A percentile compares a stretch with the other conserved stretches of the same genome.
Conservation (phyloP, 2,888 invertebrate genomes). For the Acleris sparsana region DNA sequence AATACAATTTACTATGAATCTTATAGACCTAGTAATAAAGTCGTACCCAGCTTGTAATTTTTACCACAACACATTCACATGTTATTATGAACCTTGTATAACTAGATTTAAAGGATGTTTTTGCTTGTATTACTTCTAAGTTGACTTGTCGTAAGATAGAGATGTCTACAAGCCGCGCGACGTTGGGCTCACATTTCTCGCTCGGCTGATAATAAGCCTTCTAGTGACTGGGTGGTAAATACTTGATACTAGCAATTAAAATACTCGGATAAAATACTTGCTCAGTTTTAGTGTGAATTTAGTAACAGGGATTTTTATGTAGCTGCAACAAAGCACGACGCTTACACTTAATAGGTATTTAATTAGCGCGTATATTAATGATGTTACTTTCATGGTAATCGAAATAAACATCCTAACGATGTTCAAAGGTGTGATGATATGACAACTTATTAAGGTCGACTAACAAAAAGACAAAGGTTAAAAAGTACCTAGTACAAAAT, state of each 20-base stretch:
- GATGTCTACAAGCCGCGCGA: conserved; percentile 14
- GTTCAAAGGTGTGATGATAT: no score
- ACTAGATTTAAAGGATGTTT: background rate
- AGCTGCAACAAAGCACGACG: no score
- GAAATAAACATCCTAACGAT: no score
- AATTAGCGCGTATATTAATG: no score
- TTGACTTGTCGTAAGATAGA: background rate
- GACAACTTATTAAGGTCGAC: no score
- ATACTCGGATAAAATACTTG: background rate
- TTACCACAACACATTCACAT: background rate
- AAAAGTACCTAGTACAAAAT: no score
- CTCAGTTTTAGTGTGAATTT: no score
- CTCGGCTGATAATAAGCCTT: conserved; percentile 20
- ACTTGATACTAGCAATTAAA: background rate
- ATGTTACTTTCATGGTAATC: no score
- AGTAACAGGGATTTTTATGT: no score
- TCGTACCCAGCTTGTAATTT: background rate
- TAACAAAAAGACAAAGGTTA: no score
- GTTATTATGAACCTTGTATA: background rate
- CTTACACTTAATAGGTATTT: no score
- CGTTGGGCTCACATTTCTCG: conserved; percentile 16
- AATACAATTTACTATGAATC: no score
- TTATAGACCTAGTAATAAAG: background rate
- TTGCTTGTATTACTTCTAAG: background rate
- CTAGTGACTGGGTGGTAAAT: conserved; percentile 6